Base-by-base conservation (phyloP, 2,113 vertebrate species). In the Phainopepla nitens region DNA sequence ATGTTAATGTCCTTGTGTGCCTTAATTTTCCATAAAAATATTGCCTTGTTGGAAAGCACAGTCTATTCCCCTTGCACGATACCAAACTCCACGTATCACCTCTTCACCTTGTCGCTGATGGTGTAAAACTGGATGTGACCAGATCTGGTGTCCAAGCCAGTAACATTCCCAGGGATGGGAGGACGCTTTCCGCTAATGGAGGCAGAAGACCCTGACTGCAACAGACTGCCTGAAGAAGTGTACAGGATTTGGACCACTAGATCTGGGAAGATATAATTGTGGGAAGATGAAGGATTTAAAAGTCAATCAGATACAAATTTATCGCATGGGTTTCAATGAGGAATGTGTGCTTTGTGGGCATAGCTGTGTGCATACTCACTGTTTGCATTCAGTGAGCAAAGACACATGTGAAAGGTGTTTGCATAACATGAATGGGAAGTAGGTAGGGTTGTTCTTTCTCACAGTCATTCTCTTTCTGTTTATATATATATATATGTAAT, bases 321-420 rank as follows among this genome's bases (percentile, higher is more conserved):
- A 79, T 87, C 89, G 71, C 84, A 66, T 80, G 87, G 87, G 66
- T 94, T 94, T 95, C 94, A 93, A 85, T 93, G 85, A 87, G 90
- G 64, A 96, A 72, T 88, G 54, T 44, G 45, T 90, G 85, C 85
- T 96, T 95, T 94, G 89, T 94, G 68, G 93, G 94, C 47, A 93
- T 87, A 81, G 78, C 78, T 82, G n/a, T 87, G n/a, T 3, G 33
- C 75, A 75, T 86, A 84, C 83, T 65, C 83, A 80, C 91, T 95
- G 93, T 96, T 95, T 95, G 91, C 84, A 91, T 96, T 90, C 94
- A 96, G 94, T 93, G 92, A 91, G 93, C 62, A 94, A 83, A 96
- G 93, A 89, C 81, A 91, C 72, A 56, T 77, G 91, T 87, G 82
- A 94, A 95, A 96, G 85, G 91, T 96, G 94, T 96, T 96, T 95